Evolutionary conservation across 2,797 vertebrate species (phyloP).

Genomic region (Pangasius sanitwongsei): DNA sequence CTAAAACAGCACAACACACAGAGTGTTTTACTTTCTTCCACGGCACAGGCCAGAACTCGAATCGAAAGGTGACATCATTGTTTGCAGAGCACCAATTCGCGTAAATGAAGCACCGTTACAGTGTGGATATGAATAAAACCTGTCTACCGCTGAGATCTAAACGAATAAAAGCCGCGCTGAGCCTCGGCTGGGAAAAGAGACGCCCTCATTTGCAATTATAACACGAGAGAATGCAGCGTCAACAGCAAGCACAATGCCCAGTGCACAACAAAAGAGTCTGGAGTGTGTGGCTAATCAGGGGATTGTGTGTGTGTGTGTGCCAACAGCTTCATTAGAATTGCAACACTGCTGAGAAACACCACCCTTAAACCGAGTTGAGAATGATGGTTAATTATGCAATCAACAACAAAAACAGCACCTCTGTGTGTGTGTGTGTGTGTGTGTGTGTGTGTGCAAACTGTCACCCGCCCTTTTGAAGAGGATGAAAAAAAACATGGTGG

Average conservation of each 20-base stretch:
- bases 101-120: background rate
- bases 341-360: background rate
- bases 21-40: background rate
- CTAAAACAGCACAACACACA: background rate
- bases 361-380: background rate
- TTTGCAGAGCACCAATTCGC: background rate
- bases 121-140: background rate
- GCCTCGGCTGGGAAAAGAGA: background rate
- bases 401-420: slow-evolving; percentile 11
- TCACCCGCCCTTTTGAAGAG: slow-evolving; percentile 22
- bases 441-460: slow-evolving; percentile 41
- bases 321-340: slow-evolving; percentile 11
- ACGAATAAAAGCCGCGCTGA: background rate
- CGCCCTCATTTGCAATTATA: slow-evolving; percentile 19
- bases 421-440: slow-evolving; percentile 13
- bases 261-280: slow-evolving; percentile 21
- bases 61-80: background rate
- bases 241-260: background rate
- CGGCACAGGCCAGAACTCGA: background rate
- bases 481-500: slow-evolving; percentile 2
- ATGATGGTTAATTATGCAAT: background rate
- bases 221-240: background rate
- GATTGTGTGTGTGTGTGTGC: slow-evolving; percentile 1
- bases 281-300: slow-evolving; percentile 26
- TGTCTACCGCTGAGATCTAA: background rate